Evolutionary conservation across 2,113 vertebrate genomes (phyloP), one percentile per base, ranked within the genome.

Genomic region (Pyrgilauda ruficollis): DNA sequence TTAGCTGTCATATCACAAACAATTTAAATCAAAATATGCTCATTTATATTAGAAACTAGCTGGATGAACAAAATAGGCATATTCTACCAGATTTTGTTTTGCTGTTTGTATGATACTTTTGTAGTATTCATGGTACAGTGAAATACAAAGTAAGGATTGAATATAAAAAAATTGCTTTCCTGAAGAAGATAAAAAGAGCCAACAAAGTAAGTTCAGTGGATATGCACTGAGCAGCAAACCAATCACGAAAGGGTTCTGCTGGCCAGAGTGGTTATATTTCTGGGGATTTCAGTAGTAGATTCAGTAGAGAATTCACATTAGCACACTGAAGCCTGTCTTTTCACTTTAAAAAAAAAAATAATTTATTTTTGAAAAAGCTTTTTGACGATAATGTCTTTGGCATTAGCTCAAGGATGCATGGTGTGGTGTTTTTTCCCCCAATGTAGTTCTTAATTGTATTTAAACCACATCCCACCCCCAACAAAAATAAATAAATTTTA

Each of bases 21-120:
- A 31, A 63, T 97, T 97, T 82, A 76, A 89, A 95, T 43, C 62
- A 46, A 85, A 96, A 82, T 84, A 59, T 85, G 64, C 62, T 94
- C 79, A 90, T 61, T 94, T 96, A 90, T 31, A 62, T 91, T 94
- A 74, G 50, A 44, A 94, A 90, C 66, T 78, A 90, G 64, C 69
- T 92, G 72, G 53, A 56, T 77, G 31, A 55, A 6, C 44, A 61
- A 94, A 87, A 80, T 50, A 41, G 59, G 30, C 28, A 67, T 64
- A 35, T 94, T 92, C 37, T 83, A 90, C 76, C 44, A 88, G 44
- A 41, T 85, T 89, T 78, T 77, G 13, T 43, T 83, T 74, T 88
- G 1, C 61, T 81, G 6, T 79, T 73, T 80, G 47, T 31, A 75
- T 56, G 53, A 49, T 89, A 53, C 67, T 43, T 94, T 41, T 31